Base-by-base conservation (phyloP, 2,797 vertebrate species). In the Danio choprae region DNA sequence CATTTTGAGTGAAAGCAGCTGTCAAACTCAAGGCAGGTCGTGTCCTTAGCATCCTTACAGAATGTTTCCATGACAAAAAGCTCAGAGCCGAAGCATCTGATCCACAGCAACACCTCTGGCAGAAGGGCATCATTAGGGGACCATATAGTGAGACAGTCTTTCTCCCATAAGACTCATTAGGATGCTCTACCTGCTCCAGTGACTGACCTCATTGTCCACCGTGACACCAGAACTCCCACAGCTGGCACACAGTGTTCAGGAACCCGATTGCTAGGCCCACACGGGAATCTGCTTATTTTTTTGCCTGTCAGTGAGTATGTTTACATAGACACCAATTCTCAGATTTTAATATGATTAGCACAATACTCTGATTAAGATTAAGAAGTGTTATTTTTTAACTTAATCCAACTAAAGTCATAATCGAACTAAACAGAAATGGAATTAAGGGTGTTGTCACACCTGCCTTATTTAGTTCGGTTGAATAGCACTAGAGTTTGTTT, bases 121-220 rank as follows among this genome's bases (percentile, higher is more conserved):
- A 67, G 51, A 43, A 43, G 46, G 71, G 77, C 48, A 72, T 63
- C 58, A 79, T 79, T 72, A 79, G 56, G 12, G 36, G 41, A 69
- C 41, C 29, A 29, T n/a, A 58, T 16, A 58, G 15, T 36, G 55
- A 68, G 29, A 58, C 55, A 6, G 4, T 48, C 44, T 63, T 16
- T 40, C 38, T 63, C 67, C 67, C 38, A 0, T 11, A 46, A 79
- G 77, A 63, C 77, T 79, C 48, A 72, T 79, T 79, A 72, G 15
- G 15, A 55, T 7, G 3, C 50, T 72, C 11, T 79, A 36, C 36
- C 58, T 65, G 60, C 60, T 76, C 48, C 48, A 53, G 12, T 15
- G 13, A 16, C 74, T 53, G 46, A 51, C 46, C 58, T 79, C 20
- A 5, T 20, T 44, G 46, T 63, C 41, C 43, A 41, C 63, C 48